A percentile compares a stretch with the other conserved stretches of the same genome.
Conservation (phyloP, 2,113 vertebrate species). For the Sebastes schlegelii region DNA sequence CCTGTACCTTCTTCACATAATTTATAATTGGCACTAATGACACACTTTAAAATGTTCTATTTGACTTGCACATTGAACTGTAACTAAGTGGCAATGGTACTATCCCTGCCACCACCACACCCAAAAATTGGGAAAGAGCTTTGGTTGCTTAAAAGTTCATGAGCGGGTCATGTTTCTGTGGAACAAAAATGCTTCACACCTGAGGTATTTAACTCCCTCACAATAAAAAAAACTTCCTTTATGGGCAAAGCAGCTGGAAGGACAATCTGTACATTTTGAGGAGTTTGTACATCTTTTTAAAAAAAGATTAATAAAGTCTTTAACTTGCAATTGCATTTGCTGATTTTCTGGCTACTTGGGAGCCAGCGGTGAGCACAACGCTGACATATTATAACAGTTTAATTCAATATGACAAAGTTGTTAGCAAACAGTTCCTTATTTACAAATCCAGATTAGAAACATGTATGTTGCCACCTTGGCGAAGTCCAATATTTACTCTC, state of each 20-base stretch:
- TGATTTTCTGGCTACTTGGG: background rate
- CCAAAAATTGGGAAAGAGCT: background rate
- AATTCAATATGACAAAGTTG: background rate
- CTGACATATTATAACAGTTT: background rate
- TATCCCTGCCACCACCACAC: background rate
- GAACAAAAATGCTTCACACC: background rate
- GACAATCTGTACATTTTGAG: too few species aligned
- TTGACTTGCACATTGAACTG: background rate
- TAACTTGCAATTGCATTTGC: too few species aligned
- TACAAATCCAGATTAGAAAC: background rate
- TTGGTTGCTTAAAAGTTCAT: too few species aligned
- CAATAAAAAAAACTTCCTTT: constrained; percentile 4
- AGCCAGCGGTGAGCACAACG: background rate
- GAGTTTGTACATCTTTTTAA: background rate
- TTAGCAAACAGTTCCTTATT: background rate
- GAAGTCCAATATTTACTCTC: background rate
- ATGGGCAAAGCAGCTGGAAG: background rate
- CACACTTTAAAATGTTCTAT: background rate
- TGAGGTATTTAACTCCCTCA: constrained; percentile 13
- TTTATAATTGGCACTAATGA: background rate
- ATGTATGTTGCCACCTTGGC: background rate
- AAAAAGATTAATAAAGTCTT: background rate
- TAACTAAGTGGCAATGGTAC: background rate
- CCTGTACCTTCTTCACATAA: background rate
- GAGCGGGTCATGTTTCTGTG: background rate